These are phyloP conservation scores for Dolichomitus sp. DNA, from an alignment of 2,888 invertebrate genomes.

Conservation along the genomic window DNA sequence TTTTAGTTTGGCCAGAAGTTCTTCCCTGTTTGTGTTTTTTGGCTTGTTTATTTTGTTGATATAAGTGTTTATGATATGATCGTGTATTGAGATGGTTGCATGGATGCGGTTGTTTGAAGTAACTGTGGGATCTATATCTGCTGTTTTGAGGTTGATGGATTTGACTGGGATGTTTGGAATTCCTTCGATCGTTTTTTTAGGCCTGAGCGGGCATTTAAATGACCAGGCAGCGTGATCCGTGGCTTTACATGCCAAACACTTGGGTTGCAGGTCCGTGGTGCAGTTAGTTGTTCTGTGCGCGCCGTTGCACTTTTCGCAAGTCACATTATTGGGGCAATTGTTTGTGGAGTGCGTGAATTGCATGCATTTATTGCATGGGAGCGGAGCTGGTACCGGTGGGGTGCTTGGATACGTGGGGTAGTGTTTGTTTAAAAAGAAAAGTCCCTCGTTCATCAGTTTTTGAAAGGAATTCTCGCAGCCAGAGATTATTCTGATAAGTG, in stretches of 20 bases:
- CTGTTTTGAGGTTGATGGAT: conserved; percentile 18
- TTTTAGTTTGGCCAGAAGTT: too few relatives aligned
- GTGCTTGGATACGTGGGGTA: conserved; percentile 35
- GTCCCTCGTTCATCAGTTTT: background rate
- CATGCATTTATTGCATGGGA: background rate
- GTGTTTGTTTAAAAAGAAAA: conserved; percentile 24
- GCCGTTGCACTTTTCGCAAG: conserved; percentile 20
- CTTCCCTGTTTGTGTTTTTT: background rate
- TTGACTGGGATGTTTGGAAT: conserved; percentile 7
- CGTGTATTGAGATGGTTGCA: background rate
- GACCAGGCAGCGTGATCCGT: conserved; percentile 30
- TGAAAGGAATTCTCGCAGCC: background rate
- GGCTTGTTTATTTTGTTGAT: conserved; percentile 8
- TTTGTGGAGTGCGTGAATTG: conserved; percentile 12
- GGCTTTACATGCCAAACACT: conserved; percentile 11
- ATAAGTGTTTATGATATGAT: background rate
- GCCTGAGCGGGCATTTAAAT: conserved; percentile 22
- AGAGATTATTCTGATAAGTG: conserved; percentile 22
- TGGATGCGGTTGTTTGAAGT: conserved; percentile 2
- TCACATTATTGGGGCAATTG: conserved; percentile 11
- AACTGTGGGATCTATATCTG: background rate
- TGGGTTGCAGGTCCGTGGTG: conserved; percentile 5
- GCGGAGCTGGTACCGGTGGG: conserved; percentile 21
- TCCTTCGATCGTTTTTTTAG: background rate
- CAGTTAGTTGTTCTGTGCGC: background rate